Percentiles rank a stretch among this genome's conserved stretches.
phyloP scores from a whole-genome alignment of 1,140 invertebrate genomes.

The Calliphora vicina region DNA sequence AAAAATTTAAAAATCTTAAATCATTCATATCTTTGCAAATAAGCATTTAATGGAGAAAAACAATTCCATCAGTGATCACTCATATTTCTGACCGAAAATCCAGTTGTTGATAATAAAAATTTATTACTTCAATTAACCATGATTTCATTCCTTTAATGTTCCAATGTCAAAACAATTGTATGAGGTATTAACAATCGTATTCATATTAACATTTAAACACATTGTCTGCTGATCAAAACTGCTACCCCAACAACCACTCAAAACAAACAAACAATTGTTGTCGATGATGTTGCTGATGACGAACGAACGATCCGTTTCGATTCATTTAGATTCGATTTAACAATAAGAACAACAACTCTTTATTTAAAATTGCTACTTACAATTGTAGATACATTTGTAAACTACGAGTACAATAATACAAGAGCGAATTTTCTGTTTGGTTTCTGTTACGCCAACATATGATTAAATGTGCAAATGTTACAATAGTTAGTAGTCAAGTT shows the following conservation, averaged over 20 bases:
- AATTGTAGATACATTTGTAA: background rate
- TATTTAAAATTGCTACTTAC: background rate
- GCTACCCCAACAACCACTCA: background rate
- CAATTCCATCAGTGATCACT: too few species aligned
- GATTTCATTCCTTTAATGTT: too few species aligned
- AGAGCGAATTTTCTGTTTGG: background rate
- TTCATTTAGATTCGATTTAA: background rate
- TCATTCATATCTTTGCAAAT: too few species aligned
- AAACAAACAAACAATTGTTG: background rate
- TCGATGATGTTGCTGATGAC: background rate
- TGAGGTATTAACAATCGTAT: too few species aligned
- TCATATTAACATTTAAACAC: background rate
- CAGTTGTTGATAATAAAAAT: too few species aligned
- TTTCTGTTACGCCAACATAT: conserved; percentile 5
- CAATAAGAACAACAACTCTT: background rate
- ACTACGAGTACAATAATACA: background rate
- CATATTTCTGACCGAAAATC: too few species aligned
- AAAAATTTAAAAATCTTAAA: too few species aligned
- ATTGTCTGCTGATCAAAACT: background rate
- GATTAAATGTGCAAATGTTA: background rate
- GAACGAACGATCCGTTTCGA: background rate
- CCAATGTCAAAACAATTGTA: too few species aligned
- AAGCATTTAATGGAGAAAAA: too few species aligned
- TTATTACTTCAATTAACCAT: too few species aligned
- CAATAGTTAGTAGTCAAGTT: background rate